Evolutionary conservation across 2,888 invertebrate genomes (phyloP), one percentile per base, ranked within the genome.

Genomic region (Steinernema carpocapsae): DNA sequence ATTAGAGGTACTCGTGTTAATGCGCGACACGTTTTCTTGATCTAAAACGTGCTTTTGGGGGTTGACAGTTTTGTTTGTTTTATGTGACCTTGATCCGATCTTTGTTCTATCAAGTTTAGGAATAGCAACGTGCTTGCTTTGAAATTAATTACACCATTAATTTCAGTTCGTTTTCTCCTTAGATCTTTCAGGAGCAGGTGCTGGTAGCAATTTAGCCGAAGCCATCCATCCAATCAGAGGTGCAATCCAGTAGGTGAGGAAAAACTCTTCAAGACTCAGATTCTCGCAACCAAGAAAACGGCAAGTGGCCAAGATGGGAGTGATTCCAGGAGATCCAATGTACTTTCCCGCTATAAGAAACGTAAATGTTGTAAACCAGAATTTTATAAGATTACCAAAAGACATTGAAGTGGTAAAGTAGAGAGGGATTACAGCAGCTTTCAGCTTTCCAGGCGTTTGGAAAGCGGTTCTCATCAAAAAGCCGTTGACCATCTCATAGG

Each of bases 401-500:
- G 19, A n/a, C 7, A 48, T 17, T 3, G 48, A 48, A 4, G 48
- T n/a, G 7, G 19, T 48, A 19, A 48, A 48, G n/a, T n/a, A 17
- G 4, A 19, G n/a, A 17, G 48, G 48, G 19, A 48, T 48, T 4
- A 19, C 48, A 19, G 19, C 19, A 17, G n/a, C 48, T 17, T 48
- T 48, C 10, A 48, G 6, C 19, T 48, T 48, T 48, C 48, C 48
- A 6, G 48, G 48, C n/a, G 19, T 48, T 17, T n/a, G 48, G 48
- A 48, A 48, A 48, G 48, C 48, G 48, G 48, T 48, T 6, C 48
- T 6, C 48, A 48, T 48, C 48, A 48, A 48, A 19, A 48, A 48
- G 48, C 48, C 48, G 48, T 48, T 48, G 10, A 48, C 48, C 48
- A 48, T 48, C n/a, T 48, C 48, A 17, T 48, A 48, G n/a, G 19